Evolutionary conservation across 2,888 invertebrate genomes (phyloP).

Genomic region (Hemistola chrysoprasaria): DNA sequence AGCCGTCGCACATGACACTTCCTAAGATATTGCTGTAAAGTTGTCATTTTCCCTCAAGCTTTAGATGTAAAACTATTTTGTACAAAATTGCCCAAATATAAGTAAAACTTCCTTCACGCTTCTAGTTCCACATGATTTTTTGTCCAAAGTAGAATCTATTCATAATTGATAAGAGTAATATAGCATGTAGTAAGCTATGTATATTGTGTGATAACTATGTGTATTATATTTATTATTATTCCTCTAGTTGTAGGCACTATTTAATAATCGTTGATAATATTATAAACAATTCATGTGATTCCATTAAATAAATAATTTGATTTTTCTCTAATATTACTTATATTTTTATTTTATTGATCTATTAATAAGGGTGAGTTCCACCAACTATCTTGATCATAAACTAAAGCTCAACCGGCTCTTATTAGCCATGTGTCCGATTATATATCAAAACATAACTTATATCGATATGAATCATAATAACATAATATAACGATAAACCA

Average conservation of each 20-base stretch:
- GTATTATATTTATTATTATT: slow-evolving; percentile 55
- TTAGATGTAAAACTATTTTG: slow-evolving; percentile 36
- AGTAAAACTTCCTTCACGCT: slow-evolving; percentile 27
- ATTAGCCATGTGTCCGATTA: too few species aligned
- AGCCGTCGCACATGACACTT: slow-evolving; percentile 19
- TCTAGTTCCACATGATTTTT: slow-evolving; percentile 29
- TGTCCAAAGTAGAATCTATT: slow-evolving; percentile 29
- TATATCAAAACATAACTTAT: too few species aligned
- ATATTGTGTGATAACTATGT: slow-evolving; percentile 48
- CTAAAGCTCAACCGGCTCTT: too few species aligned
- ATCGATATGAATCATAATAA: not conserved
- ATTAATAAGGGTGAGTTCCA: too few species aligned
- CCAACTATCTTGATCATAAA: too few species aligned
- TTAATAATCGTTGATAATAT: slow-evolving; percentile 49
- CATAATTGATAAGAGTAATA: slow-evolving; percentile 25
- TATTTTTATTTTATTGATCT: slow-evolving; percentile 12
- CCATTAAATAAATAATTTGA: slow-evolving; percentile 60
- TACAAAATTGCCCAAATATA: slow-evolving; percentile 35
- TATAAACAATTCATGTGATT: slow-evolving; percentile 54
- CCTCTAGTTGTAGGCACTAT: slow-evolving; percentile 55
- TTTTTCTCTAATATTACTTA: slow-evolving; percentile 43
- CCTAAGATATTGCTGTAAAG: slow-evolving; percentile 22
- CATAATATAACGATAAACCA: too few species aligned
- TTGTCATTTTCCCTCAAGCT: slow-evolving; percentile 35
- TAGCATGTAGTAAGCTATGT: slow-evolving; percentile 39